A percentile compares a stretch with the other conserved stretches of the same genome.
Conservation (phyloP, 2,888 invertebrate species). For the Drosophila nigritarsus region DNA sequence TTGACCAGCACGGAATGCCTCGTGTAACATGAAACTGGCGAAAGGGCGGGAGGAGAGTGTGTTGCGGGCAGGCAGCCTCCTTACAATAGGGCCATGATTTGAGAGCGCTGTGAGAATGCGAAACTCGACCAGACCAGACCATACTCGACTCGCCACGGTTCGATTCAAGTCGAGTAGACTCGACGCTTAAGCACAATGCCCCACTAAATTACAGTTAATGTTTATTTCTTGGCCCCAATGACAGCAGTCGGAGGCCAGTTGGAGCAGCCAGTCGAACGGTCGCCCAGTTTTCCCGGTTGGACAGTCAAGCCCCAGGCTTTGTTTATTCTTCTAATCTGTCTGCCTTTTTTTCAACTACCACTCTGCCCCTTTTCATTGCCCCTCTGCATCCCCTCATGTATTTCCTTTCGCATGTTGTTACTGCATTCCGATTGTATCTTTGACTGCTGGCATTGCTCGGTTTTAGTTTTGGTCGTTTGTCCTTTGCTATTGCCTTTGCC, state of each 20-base stretch:
- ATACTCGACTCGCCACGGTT: slow-evolving; percentile 36
- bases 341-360: slow-evolving; percentile 26
- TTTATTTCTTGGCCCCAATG: slow-evolving; percentile 74
- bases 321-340: slow-evolving; percentile 79
- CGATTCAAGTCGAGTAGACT: slow-evolving; percentile 41
- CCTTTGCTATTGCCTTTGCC: slow-evolving; percentile 40
- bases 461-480: slow-evolving; percentile 66
- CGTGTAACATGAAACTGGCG: slow-evolving; percentile 73
- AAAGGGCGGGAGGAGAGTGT: not conserved
- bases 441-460: slow-evolving; percentile 60
- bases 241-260: slow-evolving; percentile 43
- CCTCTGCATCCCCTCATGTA: slow-evolving; percentile 1
- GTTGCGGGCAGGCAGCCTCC: slow-evolving; percentile 8
- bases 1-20: slow-evolving; percentile 75
- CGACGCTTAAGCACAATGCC: slow-evolving; percentile 80
- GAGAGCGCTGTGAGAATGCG: slow-evolving; percentile 57
- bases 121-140: slow-evolving; percentile 20
- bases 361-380: slow-evolving; percentile 11
- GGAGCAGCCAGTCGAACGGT: slow-evolving; percentile 23
- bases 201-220: slow-evolving; percentile 81
- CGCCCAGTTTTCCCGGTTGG: slow-evolving; percentile 34
- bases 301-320: slow-evolving; percentile 64
- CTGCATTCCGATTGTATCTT: slow-evolving; percentile 81
- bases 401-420: slow-evolving; percentile 54
- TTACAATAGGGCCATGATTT: slow-evolving; percentile 75